Conservation (phyloP, 2,888 invertebrate species). For the Rotaria socialis region DNA sequence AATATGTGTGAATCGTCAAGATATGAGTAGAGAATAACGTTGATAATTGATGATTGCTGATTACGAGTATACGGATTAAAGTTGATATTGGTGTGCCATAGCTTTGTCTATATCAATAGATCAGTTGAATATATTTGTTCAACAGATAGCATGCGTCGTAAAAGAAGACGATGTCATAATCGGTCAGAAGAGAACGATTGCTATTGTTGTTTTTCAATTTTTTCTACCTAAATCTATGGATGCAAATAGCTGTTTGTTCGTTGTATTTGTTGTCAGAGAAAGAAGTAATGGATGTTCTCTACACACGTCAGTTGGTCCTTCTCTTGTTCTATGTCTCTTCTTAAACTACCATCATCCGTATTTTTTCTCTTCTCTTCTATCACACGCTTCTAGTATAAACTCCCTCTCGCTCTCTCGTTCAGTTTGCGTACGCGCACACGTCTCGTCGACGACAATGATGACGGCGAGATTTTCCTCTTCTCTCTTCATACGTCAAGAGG, state of each 20-base stretch:
- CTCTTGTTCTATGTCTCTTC: neutral
- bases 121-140: constrained; percentile 12
- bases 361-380: constrained; percentile 23
- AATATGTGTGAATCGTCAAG: neutral
- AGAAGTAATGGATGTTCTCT: neutral
- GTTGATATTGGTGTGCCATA: neutral
- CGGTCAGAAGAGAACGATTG: neutral
- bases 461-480: neutral
- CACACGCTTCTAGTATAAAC: neutral
- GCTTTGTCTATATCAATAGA: neutral
- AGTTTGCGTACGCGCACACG: neutral
- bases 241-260: neutral
- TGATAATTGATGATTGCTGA: constrained; percentile 1
- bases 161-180: neutral
- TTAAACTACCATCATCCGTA: neutral
- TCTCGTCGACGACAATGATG: neutral
- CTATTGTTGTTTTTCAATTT: neutral
- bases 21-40: neutral
- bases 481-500: neutral
- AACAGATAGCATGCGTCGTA: neutral
- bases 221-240: neutral
- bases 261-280: constrained; percentile 7
- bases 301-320: neutral
- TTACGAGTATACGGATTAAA: neutral
- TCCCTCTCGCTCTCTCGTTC: neutral